A percentile compares a stretch with the other conserved stretches of the same genome.
These are phyloP conservation scores for Oreochromis spilurus DNA, from an alignment of 2,113 vertebrate genomes.

Conservation along the genomic window DNA sequence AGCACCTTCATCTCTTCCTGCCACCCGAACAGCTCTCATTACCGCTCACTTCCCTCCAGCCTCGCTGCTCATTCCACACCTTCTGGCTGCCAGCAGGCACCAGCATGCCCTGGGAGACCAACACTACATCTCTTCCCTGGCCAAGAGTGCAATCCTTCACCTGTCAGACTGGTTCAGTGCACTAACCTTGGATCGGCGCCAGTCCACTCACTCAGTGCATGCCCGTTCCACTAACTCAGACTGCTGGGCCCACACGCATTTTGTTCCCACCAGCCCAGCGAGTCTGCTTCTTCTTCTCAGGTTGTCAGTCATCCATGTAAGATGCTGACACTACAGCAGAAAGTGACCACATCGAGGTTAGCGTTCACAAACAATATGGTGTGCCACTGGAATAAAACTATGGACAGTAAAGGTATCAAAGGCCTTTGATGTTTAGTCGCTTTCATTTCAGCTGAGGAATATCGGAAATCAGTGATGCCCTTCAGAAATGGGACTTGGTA, in stretches of 20 bases:
- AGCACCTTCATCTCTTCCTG: conserved; percentile 22
- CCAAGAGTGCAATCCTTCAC: conserved; percentile 49
- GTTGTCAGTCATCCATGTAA: background rate
- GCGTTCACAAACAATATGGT: background rate
- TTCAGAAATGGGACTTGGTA: conserved; percentile 1
- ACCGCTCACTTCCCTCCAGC: conserved; percentile 19
- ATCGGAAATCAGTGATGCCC: background rate
- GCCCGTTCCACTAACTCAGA: conserved; percentile 16
- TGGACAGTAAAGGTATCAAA: background rate
- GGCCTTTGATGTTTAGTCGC: background rate
- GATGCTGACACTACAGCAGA: background rate
- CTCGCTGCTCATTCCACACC: background rate
- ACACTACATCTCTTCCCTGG: conserved; percentile 27
- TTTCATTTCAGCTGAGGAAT: background rate
- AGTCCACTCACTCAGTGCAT: conserved; percentile 25
- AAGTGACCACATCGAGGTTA: background rate
- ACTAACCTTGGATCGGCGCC: conserved; percentile 44
- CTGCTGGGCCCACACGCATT: conserved; percentile 8
- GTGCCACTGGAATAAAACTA: background rate
- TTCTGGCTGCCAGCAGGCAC: conserved; percentile 17
- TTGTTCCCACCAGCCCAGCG: background rate
- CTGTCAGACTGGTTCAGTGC: conserved; percentile 42
- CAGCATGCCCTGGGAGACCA: conserved; percentile 16
- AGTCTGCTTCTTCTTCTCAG: background rate
- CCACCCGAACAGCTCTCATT: conserved; percentile 21